These are phyloP conservation scores for Harpalus rufipes DNA, from an alignment of 2,888 invertebrate genomes.

Conservation along the genomic window DNA sequence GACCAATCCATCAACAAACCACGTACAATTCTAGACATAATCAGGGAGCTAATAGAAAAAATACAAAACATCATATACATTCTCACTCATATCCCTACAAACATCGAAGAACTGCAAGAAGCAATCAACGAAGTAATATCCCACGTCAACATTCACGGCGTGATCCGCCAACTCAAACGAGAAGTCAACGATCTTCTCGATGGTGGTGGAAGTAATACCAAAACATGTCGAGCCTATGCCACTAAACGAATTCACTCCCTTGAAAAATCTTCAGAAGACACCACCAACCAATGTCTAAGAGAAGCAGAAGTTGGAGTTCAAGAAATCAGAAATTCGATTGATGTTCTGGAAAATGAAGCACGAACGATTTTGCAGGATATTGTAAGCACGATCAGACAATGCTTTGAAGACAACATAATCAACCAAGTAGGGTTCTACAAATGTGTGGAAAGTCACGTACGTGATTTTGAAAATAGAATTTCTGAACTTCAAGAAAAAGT, in stretches of 20 bases:
- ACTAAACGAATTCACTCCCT: conserved; percentile 1
- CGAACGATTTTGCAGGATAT: conserved; percentile 11
- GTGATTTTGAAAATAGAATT: conserved; percentile 28
- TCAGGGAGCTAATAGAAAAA: conserved; percentile 43
- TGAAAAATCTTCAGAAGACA: conserved; percentile 10
- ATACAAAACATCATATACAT: conserved; percentile 33
- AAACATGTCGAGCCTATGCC: conserved; percentile 26
- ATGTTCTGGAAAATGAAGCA: not conserved
- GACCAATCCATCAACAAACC: not conserved
- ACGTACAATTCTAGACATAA: conserved; percentile 18
- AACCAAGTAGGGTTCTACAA: conserved; percentile 37
- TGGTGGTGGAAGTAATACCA: conserved; percentile 26
- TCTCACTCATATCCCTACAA: conserved; percentile 10
- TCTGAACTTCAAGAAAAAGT: conserved; percentile 17
- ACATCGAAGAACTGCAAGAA: conserved; percentile 41
- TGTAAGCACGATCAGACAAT: not conserved
- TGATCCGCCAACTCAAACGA: conserved; percentile 21
- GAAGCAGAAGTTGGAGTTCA: not conserved
- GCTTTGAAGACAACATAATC: conserved; percentile 9
- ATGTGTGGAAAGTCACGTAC: conserved; percentile 32
- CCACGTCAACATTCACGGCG: conserved; percentile 3
- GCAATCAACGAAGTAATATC: conserved; percentile 27
- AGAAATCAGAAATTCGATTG: conserved; percentile 15
- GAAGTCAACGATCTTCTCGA: conserved; percentile 47
- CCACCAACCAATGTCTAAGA: conserved; percentile 20